Evolutionary conservation across 2,113 vertebrate species (phyloP), one percentile per base, ranked within the genome.

Genomic region (Stigmatopora nigra): DNA sequence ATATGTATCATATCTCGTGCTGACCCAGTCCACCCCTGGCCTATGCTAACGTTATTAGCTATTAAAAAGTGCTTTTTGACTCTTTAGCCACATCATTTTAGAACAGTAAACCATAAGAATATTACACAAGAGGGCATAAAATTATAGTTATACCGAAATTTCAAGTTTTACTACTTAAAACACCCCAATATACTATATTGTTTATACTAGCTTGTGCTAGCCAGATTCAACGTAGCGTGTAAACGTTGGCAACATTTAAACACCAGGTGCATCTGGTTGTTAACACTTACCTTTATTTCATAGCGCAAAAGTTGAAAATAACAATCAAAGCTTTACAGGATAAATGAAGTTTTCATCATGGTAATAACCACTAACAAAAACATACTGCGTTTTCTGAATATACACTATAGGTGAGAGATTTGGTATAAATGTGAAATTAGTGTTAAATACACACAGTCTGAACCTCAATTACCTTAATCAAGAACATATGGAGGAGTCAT

Each of bases 371-470:
- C 59, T 48, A 59, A 17, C 58, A 71, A 65, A 72, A 66, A 7
- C 48, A 64, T 5, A 61, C 63, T 61, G 48, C 66, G 36, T 51
- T 63, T 49, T 64, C 62, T 62, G 46, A 68, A 44, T 51, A 44
- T 51, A 16, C 52, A 60, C 46, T 48, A 56, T 5, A 64, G 69
- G 55, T 60, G 36, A 53, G 55, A 66, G 75, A 45, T 69, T 67
- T 74, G 25, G 57, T 65, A 53, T 68, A 73, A 79, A 61, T 65
- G 61, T 61, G 63, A 69, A 70, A 78, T 74, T 77, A 70, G 25
- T 71, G 51, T 71, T 64, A 61, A 72, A 68, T 69, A 68, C 41
- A 68, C 41, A 64, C 67, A 67, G 7, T 52, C 76, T 84, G 66
- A 48, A 38, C 45, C 56, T 68, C 45, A 76, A 67, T 79, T 70